These are phyloP conservation scores for Erebia aethiops DNA, from an alignment of 2,888 invertebrate species.

Conservation along the genomic window DNA sequence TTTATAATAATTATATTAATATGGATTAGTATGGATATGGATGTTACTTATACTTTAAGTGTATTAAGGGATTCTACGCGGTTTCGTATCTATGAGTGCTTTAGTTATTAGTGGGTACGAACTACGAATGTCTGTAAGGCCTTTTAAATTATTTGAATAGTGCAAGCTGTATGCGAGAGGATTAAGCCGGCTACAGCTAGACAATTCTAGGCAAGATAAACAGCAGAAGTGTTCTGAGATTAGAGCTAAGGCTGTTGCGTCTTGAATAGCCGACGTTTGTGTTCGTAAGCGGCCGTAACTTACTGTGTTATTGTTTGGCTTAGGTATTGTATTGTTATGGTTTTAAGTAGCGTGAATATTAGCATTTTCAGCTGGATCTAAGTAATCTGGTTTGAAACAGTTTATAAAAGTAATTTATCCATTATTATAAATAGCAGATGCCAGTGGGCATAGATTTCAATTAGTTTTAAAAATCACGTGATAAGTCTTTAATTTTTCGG, in stretches of 20 bases:
- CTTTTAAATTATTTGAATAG: conserved; percentile 21
- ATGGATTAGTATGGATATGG: too few relatives aligned
- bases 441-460: too few relatives aligned
- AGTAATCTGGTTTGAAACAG: neutral
- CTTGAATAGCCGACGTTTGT: conserved; percentile 66
- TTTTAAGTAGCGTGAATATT: neutral
- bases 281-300: conserved; percentile 38
- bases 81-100: neutral
- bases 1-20: too few relatives aligned
- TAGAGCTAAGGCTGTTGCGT: conserved; percentile 67
- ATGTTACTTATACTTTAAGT: too few relatives aligned
- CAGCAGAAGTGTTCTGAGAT: conserved; percentile 72
- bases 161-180: conserved; percentile 55
- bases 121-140: conserved; percentile 11
- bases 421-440: too few relatives aligned
- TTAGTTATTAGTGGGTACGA: neutral
- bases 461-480: too few relatives aligned
- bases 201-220: conserved; percentile 76
- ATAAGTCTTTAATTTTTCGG: too few relatives aligned
- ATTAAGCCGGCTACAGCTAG: conserved; percentile 67
- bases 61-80: too few relatives aligned
- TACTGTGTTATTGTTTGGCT: conserved; percentile 15
- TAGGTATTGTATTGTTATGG: conserved; percentile 16
- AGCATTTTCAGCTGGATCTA: neutral
- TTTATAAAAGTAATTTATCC: neutral